These are phyloP conservation scores for Drosophila borealis DNA, from an alignment of 2,888 invertebrate genomes.

Conservation along the genomic window DNA sequence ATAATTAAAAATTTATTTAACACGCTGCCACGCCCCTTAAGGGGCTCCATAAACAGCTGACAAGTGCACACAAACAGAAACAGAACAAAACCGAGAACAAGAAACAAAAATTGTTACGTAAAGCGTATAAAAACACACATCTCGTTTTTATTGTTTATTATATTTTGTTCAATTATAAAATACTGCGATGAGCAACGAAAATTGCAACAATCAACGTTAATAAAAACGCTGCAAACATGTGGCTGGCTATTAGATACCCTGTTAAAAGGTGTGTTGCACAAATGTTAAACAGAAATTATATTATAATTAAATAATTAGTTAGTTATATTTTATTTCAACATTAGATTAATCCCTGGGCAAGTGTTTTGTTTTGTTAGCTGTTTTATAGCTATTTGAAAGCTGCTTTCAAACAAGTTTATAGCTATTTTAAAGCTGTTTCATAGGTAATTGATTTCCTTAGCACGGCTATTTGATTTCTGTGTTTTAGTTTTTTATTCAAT, in stretches of 20 bases:
- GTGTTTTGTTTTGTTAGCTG: neutral
- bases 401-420: neutral
- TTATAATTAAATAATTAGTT: no score
- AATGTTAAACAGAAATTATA: no score
- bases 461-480: neutral
- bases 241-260: conserved; percentile 28
- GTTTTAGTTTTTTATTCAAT: neutral
- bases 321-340: no score
- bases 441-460: neutral
- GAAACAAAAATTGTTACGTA: conserved; percentile 51
- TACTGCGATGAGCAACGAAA: conserved; percentile 31
- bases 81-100: conserved; percentile 8
- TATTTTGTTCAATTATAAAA: conserved; percentile 49
- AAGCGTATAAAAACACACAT: conserved; percentile 41
- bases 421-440: neutral
- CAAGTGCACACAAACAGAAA: conserved; percentile 53
- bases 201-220: conserved; percentile 45
- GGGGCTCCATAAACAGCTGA: conserved; percentile 56
- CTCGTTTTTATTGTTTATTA: conserved; percentile 48
- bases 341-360: no score
- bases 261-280: neutral
- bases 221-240: neutral
- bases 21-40: conserved; percentile 3
- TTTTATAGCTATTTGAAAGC: neutral
- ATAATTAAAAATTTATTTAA: conserved; percentile 63